Conservation (phyloP, 1,140 invertebrate species). For the Drosophila ambigua region DNA sequence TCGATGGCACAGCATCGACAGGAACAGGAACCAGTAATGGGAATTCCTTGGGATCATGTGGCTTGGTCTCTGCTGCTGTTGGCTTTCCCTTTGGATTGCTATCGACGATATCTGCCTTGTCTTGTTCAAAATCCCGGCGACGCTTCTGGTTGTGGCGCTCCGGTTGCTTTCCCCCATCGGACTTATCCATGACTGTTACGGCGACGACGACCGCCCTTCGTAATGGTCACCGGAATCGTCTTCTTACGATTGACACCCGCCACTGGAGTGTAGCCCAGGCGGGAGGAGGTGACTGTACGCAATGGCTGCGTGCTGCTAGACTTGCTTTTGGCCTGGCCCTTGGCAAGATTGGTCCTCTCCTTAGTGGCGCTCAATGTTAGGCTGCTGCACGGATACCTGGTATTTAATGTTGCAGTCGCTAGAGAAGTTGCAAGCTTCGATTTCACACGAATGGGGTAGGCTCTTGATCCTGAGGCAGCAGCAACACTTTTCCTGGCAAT, state of each 20-base stretch:
- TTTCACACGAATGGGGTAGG: too few species aligned
- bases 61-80: background rate
- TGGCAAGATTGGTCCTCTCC: background rate
- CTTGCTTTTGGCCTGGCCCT: slow-evolving; percentile 27
- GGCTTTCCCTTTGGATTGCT: background rate
- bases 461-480: background rate
- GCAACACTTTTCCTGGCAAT: background rate
- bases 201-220: too few species aligned
- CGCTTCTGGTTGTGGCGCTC: background rate
- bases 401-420: background rate
- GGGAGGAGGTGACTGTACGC: background rate
- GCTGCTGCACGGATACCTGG: too few species aligned
- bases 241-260: slow-evolving; percentile 12
- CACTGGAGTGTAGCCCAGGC: background rate
- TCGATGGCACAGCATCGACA: slow-evolving; percentile 25
- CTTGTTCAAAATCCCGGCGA: background rate
- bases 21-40: background rate
- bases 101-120: background rate
- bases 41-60: too few species aligned
- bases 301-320: background rate
- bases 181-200: background rate
- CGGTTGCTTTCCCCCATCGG: background rate
- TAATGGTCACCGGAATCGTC: background rate
- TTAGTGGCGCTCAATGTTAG: background rate
- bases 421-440: background rate